Evolutionary conservation across 2,113 vertebrate genomes (phyloP).

Genomic region (Pygoscelis adeliae): DNA sequence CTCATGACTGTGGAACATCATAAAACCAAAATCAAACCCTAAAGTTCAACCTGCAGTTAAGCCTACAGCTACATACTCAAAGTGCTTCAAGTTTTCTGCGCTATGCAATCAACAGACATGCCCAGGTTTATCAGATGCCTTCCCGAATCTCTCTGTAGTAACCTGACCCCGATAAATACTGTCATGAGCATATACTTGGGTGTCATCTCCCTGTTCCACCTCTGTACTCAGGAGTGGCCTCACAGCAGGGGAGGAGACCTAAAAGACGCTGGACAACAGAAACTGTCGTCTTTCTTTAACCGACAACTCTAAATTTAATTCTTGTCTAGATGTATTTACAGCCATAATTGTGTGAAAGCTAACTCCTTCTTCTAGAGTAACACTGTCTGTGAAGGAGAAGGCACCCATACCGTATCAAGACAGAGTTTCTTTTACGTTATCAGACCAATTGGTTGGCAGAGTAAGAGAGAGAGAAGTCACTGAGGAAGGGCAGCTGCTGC

Average conservation of each 20-base stretch:
- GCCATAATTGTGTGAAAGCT: not conserved
- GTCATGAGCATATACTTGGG: not conserved
- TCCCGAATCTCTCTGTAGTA: not conserved
- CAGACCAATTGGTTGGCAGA: not conserved
- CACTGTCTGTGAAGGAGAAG: not conserved
- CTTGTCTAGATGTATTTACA: not conserved
- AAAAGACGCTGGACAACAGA: not conserved
- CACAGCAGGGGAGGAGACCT: not conserved
- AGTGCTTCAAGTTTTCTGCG: not conserved
- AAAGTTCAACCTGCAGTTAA: not conserved
- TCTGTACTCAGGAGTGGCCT: not conserved
- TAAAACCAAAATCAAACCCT: not conserved
- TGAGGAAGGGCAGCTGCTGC: not conserved
- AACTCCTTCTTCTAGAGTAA: not conserved
- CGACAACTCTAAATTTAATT: not conserved
- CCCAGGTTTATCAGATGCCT: not conserved
- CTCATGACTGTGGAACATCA: not conserved
- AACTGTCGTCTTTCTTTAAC: not conserved
- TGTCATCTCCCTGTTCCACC: not conserved
- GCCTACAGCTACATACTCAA: not conserved
- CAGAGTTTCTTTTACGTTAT: not conserved
- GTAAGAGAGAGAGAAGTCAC: not conserved
- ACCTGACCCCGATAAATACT: not conserved
- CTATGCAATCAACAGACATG: not conserved
- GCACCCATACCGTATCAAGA: not conserved